Evolutionary conservation across 2,113 vertebrate species (phyloP), one percentile per base, ranked within the genome.

Genomic region (Phaethon lepturus): DNA sequence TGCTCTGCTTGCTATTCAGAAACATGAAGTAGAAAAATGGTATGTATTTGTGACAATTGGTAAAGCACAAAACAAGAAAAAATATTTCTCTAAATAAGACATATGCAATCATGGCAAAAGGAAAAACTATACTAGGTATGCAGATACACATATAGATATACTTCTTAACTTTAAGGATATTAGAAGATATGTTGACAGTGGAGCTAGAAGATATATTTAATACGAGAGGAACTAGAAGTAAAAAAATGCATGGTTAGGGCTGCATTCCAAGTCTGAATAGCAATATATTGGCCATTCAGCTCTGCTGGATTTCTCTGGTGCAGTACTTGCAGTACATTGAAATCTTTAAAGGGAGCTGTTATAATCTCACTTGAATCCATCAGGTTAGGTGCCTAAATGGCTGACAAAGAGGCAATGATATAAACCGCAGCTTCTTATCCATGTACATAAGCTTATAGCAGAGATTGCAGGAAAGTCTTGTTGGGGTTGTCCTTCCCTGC

Each of bases 1-100:
- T 76, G 53, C 33, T 95, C 72, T 38, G 64, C 63, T 96, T 96
- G 72, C 75, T 96, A n/a, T 89, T 95, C 45, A 86, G 91, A 97
- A 97, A 33, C 38, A 91, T 56, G 47, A 86, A 89, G 59, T 67
- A 40, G 52, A 76, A 96, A 86, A 97, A 91, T 31, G 4, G 13
- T 74, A n/a, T 66, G 35, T 81, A 69, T 95, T 94, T 86, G 90
- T 93, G 71, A 88, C 80, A 95, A 92, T 13, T 77, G 24, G 35
- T 86, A 91, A 98, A 96, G 38, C 38, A 74, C n/a, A 91, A 91
- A 97, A 47, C 18, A 92, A 85, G 58, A 45, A 92, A 77, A 82
- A 81, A 7, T 18, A 5, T 31, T 93, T 87, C 59, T 67, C 47
- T 88, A 78, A 95, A 38, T 53, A 59, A 56, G 59, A 88, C 14